phyloP scores from a whole-genome alignment of 2,888 invertebrate species.

The Meiosimyza platycephala region DNA sequence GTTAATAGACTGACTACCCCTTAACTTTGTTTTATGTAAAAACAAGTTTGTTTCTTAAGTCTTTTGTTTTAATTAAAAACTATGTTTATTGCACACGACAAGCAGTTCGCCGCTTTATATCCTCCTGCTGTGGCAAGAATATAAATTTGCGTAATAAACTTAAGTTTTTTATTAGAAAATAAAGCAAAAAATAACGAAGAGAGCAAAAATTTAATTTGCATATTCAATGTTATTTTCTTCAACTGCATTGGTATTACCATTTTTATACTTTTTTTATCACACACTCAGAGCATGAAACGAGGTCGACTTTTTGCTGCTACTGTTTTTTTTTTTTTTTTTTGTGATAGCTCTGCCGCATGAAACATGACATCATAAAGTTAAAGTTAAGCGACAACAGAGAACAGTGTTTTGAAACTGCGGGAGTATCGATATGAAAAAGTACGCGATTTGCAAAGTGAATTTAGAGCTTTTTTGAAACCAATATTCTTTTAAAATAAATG shows the following conservation, averaged over 20 bases:
- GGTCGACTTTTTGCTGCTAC: conserved; percentile 28
- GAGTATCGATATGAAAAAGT: not conserved
- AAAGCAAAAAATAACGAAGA: not conserved
- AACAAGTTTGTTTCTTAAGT: conserved; percentile 12
- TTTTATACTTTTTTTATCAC: not conserved
- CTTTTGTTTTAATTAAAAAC: not conserved
- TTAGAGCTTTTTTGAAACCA: too few relatives aligned
- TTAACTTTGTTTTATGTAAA: not conserved
- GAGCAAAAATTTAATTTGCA: conserved; percentile 22
- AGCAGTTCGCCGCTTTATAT: too few relatives aligned
- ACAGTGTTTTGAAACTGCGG: not conserved
- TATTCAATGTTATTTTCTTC: not conserved
- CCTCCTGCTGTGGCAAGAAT: too few relatives aligned
- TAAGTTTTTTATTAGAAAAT: too few relatives aligned
- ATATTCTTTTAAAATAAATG: too few relatives aligned
- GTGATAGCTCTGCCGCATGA: conserved; percentile 4
- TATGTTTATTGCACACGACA: too few relatives aligned
- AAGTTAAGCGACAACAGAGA: not conserved
- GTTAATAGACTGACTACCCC: too few relatives aligned
- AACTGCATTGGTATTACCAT: conserved; percentile 15
- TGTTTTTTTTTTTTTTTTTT: conserved; percentile 20
- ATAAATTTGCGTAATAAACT: too few relatives aligned
- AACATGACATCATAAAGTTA: conserved; percentile 20
- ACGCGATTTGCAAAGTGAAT: too few relatives aligned
- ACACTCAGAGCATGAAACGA: conserved; percentile 11